These are phyloP conservation scores for Drosophila suboccidentalis DNA, from an alignment of 2,888 invertebrate species.

Conservation along the genomic window DNA sequence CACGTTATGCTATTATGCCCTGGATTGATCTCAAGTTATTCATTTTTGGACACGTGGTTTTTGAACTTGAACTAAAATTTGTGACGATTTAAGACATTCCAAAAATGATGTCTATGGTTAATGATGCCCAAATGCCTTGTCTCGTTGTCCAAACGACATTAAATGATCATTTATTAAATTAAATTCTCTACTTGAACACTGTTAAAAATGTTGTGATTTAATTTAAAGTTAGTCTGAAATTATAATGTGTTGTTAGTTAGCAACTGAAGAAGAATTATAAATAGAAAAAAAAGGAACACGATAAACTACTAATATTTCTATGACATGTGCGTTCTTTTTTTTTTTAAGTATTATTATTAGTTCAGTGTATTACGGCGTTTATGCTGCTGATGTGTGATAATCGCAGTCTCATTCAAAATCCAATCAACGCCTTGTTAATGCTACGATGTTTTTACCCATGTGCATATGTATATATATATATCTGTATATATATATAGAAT, in stretches of 20 bases:
- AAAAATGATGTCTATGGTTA: slow-evolving; percentile 10
- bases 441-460: slow-evolving; percentile 41
- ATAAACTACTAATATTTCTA: neutral
- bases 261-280: too few relatives aligned
- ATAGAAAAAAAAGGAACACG: neutral
- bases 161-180: slow-evolving; percentile 39
- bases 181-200: slow-evolving; percentile 20
- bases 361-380: slow-evolving; percentile 33
- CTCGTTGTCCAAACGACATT: slow-evolving; percentile 8
- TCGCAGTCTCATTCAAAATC: slow-evolving; percentile 62
- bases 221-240: neutral
- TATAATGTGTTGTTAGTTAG: neutral
- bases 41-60: slow-evolving; percentile 18
- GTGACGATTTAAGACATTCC: slow-evolving; percentile 11
- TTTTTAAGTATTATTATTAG: slow-evolving; percentile 18
- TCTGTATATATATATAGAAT: slow-evolving; percentile 36
- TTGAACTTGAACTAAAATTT: slow-evolving; percentile 48
- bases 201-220: neutral
- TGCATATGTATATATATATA: slow-evolving; percentile 14
- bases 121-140: slow-evolving; percentile 14
- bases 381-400: slow-evolving; percentile 34
- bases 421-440: slow-evolving; percentile 66
- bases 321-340: neutral
- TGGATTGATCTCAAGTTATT: neutral
- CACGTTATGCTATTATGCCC: neutral